These are phyloP conservation scores for Gorsachius goisagi DNA, from an alignment of 2,113 vertebrate species.

Conservation along the genomic window DNA sequence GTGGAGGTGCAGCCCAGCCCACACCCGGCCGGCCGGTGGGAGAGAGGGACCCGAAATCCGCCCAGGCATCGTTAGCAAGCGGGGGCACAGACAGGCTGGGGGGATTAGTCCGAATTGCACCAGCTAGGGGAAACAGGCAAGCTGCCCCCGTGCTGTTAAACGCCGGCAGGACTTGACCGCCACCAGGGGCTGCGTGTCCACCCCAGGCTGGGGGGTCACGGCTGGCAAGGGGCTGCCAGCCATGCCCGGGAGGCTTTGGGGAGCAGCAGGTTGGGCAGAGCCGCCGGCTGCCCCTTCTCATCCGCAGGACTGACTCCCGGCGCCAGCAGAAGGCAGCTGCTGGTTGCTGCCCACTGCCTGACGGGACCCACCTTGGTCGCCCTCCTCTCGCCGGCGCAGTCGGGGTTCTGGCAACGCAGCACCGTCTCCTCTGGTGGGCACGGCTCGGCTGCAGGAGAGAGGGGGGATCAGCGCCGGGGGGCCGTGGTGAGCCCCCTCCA, in stretches of 20 bases:
- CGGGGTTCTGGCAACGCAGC: slow-evolving; percentile 83
- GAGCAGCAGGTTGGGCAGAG: neutral
- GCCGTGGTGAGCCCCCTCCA: neutral
- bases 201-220: fast-evolving
- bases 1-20: fast-evolving
- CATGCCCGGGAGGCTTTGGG: neutral
- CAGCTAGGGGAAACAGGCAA: neutral
- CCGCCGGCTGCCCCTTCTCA: neutral
- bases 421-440: slow-evolving; percentile 79
- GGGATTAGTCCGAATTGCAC: neutral
- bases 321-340: neutral
- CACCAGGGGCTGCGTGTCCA: fast-evolving
- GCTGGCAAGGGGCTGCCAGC: neutral
- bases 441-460: slow-evolving; percentile 79
- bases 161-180: fast-evolving
- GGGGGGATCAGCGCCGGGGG: neutral
- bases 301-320: fast-evolving
- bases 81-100: neutral
- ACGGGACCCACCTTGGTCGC: slow-evolving; percentile 82
- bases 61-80: neutral
- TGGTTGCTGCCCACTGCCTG: fast-evolving
- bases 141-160: fast-evolving
- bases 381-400: slow-evolving; percentile 80
- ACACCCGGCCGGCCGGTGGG: fast-evolving
- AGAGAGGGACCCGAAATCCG: neutral